These are phyloP conservation scores for Ictalurus punctatus DNA, from an alignment of 2,113 vertebrate genomes.

Conservation along the genomic window DNA sequence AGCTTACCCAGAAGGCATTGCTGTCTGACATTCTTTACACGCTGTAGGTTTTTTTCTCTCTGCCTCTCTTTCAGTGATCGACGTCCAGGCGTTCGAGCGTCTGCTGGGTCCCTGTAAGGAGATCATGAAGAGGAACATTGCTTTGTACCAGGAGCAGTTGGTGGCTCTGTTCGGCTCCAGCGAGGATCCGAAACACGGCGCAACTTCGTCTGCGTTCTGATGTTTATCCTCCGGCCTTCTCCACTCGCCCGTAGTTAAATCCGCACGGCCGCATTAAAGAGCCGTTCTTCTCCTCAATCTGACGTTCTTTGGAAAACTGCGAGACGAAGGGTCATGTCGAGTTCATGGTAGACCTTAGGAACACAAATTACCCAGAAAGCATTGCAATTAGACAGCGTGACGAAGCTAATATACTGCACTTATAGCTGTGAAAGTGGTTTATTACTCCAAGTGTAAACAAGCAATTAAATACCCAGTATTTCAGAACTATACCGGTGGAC, in stretches of 20 bases:
- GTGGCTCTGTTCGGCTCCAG: slow-evolving; percentile 97
- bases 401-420: background rate
- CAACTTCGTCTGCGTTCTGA: background rate
- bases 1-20: background rate
- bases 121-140: slow-evolving; percentile 99
- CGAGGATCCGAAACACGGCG: slow-evolving; percentile 89
- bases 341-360: background rate
- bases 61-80: slow-evolving; percentile 82
- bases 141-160: slow-evolving; percentile 96
- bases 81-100: slow-evolving; percentile 95
- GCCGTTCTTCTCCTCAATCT: too few relatives aligned
- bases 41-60: background rate
- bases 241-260: background rate
- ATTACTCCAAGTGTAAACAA: background rate
- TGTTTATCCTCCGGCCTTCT: background rate
- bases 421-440: background rate
- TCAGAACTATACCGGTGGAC: background rate
- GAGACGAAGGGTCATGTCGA: background rate
- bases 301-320: background rate
- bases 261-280: background rate
- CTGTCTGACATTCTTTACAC: background rate
- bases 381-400: background rate
- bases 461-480: background rate
- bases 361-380: background rate
- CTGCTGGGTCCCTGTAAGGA: slow-evolving; percentile 98